Base-by-base conservation (phyloP, 2,113 vertebrate genomes). In the Alectura lathami region DNA sequence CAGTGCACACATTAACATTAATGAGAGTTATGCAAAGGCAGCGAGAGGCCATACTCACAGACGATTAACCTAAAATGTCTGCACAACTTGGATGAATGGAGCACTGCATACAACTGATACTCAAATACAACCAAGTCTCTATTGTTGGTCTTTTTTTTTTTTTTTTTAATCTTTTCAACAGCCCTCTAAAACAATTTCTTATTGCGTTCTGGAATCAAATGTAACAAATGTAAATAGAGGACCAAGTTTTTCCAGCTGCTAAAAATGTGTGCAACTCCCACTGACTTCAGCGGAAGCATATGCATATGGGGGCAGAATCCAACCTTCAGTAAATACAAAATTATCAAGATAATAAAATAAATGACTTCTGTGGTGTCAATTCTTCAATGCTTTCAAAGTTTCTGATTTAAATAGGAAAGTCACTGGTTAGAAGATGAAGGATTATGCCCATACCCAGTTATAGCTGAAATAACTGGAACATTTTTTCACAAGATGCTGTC, bases 231-330 rank as follows among this genome's bases (percentile, higher is more conserved):
- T n/a, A 96, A 92, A 96, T 79, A 90, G 43, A 95, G 86, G 60
- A 27, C 30, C 38, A 10, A 75, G 36, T 93, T 93, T 72, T 94
- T 80, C 87, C 77, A 94, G 93, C 76, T 95, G 91, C 84, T 95
- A 95, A 94, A 94, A 96, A 93, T 80, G 73, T 40, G 81, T 83
- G 70, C 43, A 45, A 89, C 93, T 92, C 91, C 94, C 93, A 91
- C 75, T 64, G 67, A 90, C 76, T 95, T 95, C 54, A 82, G 63
- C 4, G 6, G 57, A 91, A 91, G 63, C 86, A 94, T 73, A 92
- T 88, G 95, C 70, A 69, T 85, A 86, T 27, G 89, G 93, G 80
- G 93, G 88, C 80, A 93, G 91, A 81, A 94, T 20, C 56, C 53
- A 95, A 54, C 69, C 79, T 83, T 91, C 40, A 64, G 83, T 84